Evolutionary conservation across 2,113 vertebrate species (phyloP), one percentile per base, ranked within the genome.

Genomic region (Verasper variegatus): DNA sequence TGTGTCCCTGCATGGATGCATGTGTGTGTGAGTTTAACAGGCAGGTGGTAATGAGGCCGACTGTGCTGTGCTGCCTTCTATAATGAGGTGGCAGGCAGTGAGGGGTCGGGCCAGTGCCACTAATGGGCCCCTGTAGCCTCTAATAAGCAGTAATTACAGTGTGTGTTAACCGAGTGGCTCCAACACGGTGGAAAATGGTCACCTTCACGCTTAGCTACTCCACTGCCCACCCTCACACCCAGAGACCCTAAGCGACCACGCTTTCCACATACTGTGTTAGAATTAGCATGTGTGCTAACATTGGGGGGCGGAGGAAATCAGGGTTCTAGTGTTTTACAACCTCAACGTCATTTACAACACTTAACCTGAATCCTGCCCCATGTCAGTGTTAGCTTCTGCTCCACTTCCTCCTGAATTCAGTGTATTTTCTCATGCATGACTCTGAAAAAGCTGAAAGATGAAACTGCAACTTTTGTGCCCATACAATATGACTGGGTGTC

Each of bases 61-160:
- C 80, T 81, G 66, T 54, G 72, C 81, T 82, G 75, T 82, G 70
- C 74, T 82, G 81, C 81, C 69, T 86, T 64, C 82, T 72, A 82
- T 95, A 95, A 95, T 94, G 93, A 94, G 92, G 80, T 87, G 87
- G 78, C 81, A 83, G 88, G 77, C 83, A 90, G 89, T 58, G 79
- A 89, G 87, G 81, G 82, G 85, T 45, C 70, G 89, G 86, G 89
- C 87, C 81, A 71, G 58, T 73, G 85, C 85, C 71, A 82, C 89
- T 93, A 94, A 92, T 92, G 91, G 86, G 83, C 84, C 82, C 88
- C 85, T 83, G 78, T 74, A 89, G 85, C 88, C 83, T 91, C 84
- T 93, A 94, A 94, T 93, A 90, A 92, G 87, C 88, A 91, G 88
- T 93, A 94, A 95, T 95, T 94, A 94, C 90, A 66, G 89, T 91